A percentile compares a stretch with the other conserved stretches of the same genome.
These are phyloP conservation scores for Chaenodraco wilsoni DNA, from an alignment of 2,797 vertebrate species.

Conservation along the genomic window DNA sequence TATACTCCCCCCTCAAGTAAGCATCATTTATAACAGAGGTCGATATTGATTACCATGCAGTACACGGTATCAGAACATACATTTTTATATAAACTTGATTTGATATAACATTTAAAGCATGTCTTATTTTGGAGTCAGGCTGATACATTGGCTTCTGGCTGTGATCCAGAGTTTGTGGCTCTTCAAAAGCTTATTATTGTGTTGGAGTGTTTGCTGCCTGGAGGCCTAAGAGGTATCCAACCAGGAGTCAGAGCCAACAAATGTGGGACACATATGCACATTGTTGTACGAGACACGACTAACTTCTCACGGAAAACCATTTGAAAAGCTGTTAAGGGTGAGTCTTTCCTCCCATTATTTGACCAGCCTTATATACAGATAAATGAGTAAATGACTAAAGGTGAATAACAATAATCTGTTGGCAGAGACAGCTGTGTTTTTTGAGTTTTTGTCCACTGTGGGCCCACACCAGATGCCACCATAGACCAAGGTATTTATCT, in stretches of 20 bases:
- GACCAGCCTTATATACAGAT: neutral
- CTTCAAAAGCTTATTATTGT: conserved; percentile 75
- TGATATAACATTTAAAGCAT: conserved; percentile 2
- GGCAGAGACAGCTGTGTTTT: neutral
- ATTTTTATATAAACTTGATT: neutral
- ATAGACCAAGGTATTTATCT: conserved; percentile 84
- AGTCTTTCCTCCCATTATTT: neutral
- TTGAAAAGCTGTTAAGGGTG: neutral
- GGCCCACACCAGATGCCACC: conserved; percentile 59
- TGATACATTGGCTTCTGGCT: conserved; percentile 40
- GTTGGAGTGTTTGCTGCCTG: conserved; percentile 34
- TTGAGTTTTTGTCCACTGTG: conserved; percentile 19
- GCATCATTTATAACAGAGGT: neutral
- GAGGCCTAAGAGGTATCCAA: conserved; percentile 52
- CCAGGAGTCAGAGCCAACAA: conserved; percentile 24
- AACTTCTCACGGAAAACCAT: neutral
- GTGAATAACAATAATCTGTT: neutral
- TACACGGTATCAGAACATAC: neutral
- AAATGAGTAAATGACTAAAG: neutral
- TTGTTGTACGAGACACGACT: too few species aligned
- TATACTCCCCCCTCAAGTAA: neutral
- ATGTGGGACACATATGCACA: neutral
- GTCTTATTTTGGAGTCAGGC: neutral
- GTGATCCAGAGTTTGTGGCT: conserved; percentile 74
- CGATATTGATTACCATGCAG: neutral